Evolutionary conservation across 2,888 invertebrate species (phyloP).

Genomic region (Chalcosyrphus nemorum): DNA sequence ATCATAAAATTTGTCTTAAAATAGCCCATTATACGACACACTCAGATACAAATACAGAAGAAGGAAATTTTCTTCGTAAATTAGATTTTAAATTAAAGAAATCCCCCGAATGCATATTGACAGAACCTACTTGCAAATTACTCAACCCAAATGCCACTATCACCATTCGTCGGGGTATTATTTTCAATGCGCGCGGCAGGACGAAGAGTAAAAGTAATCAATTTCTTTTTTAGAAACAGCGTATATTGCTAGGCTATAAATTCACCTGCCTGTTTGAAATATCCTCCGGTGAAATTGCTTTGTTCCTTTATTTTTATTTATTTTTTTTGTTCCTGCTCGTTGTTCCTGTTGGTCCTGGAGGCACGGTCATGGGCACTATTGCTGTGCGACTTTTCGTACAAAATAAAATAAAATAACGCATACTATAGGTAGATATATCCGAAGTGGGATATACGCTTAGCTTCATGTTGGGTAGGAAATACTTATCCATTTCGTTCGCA

Average conservation of each 20-base stretch:
- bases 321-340: conserved; percentile 14
- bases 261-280: conserved; percentile 69
- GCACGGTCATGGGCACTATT: conserved; percentile 35
- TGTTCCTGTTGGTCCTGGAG: conserved; percentile 28
- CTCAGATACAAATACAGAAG: not conserved
- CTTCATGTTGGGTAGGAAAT: conserved; percentile 57
- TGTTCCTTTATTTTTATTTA: conserved; percentile 44
- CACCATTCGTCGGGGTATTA: conserved; percentile 20
- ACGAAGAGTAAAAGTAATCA: conserved; percentile 65
- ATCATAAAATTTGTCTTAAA: not conserved
- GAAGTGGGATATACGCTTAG: conserved; percentile 22
- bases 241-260: conserved; percentile 68
- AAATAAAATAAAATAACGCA: conserved; percentile 58
- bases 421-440: not conserved
- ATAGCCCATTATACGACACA: no score
- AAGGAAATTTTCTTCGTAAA: conserved; percentile 16
- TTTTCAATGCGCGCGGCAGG: conserved; percentile 35
- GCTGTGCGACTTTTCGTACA: conserved; percentile 58
- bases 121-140: conserved; percentile 50
- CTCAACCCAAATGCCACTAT: conserved; percentile 52
- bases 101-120: conserved; percentile 32
- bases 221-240: conserved; percentile 61
- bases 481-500: conserved; percentile 69
- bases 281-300: conserved; percentile 70
- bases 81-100: conserved; percentile 51